phyloP scores from a whole-genome alignment of 2,797 vertebrate species.

The Lacerta bilineata region DNA sequence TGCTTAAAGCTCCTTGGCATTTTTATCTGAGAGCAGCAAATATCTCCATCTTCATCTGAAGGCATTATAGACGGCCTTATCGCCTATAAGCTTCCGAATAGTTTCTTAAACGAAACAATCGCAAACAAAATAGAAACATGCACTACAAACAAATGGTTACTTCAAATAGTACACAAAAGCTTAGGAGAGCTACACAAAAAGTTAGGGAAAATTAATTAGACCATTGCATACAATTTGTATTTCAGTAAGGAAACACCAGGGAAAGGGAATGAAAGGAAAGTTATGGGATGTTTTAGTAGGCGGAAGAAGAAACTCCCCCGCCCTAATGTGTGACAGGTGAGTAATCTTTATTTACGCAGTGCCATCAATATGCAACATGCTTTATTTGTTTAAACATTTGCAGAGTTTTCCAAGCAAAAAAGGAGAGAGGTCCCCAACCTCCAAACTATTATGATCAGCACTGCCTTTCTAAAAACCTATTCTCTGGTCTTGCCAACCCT shows the following conservation, averaged over 20 bases:
- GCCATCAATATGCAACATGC: background rate
- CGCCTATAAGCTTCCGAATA: background rate
- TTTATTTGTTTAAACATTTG: background rate
- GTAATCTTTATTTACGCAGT: too few relatives aligned
- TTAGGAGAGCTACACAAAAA: background rate
- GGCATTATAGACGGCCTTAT: slow-evolving; percentile 58
- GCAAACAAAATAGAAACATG: too few relatives aligned
- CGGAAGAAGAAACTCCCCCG: background rate
- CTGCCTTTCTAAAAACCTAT: background rate
- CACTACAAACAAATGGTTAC: background rate
- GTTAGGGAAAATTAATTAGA: background rate
- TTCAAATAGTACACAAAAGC: background rate
- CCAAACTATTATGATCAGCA: background rate
- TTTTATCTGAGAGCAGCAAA: slow-evolving; percentile 33
- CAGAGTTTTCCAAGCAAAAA: background rate
- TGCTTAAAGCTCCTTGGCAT: slow-evolving; percentile 36
- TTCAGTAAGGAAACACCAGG: background rate
- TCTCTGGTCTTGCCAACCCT: background rate
- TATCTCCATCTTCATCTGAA: slow-evolving; percentile 51
- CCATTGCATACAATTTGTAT: background rate
- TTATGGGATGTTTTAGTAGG: background rate
- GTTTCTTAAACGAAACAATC: background rate
- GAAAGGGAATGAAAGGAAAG: background rate
- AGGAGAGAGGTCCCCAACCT: background rate
- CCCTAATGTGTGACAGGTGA: background rate